phyloP scores from a whole-genome alignment of 2,797 vertebrate genomes.

The Poecilia picta region DNA sequence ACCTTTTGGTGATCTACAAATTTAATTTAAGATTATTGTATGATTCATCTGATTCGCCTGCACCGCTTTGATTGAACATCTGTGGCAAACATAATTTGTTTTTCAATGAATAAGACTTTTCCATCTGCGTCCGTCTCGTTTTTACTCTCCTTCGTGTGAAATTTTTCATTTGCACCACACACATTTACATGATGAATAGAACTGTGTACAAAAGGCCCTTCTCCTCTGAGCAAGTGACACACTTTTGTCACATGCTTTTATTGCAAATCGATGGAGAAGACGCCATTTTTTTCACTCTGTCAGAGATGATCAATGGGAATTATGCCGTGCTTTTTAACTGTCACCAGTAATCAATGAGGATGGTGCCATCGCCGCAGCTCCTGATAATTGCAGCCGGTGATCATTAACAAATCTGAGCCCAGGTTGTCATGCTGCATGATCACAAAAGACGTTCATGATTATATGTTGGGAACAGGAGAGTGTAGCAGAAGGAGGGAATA shows the following conservation, averaged over 20 bases:
- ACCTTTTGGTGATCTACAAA: not conserved
- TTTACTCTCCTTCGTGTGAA: not conserved
- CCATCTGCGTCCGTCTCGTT: not conserved
- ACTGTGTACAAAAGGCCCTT: constrained; percentile 36
- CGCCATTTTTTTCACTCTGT: constrained; percentile 59
- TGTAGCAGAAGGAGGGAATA: not conserved
- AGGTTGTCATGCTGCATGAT: constrained; percentile 33
- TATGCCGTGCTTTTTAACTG: constrained; percentile 69
- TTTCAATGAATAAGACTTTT: not conserved
- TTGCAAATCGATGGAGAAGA: constrained; percentile 69
- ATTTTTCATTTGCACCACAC: constrained; percentile 15
- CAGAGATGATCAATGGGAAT: constrained; percentile 64
- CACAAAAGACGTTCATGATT: constrained; percentile 14
- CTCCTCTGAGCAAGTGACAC: constrained; percentile 28
- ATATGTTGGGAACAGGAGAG: constrained; percentile 17
- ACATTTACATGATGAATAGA: constrained; percentile 44
- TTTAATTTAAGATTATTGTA: not conserved
- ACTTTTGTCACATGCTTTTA: constrained; percentile 47
- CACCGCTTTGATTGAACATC: not conserved
- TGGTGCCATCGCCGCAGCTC: constrained; percentile 60
- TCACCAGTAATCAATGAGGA: constrained; percentile 68
- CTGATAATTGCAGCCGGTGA: constrained; percentile 55
- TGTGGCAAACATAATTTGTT: not conserved
- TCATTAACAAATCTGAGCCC: constrained; percentile 43
- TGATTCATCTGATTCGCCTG: not conserved